Evolutionary conservation across 1,140 invertebrate genomes (phyloP).

Genomic region (Pseudomyrmex pallidus): DNA sequence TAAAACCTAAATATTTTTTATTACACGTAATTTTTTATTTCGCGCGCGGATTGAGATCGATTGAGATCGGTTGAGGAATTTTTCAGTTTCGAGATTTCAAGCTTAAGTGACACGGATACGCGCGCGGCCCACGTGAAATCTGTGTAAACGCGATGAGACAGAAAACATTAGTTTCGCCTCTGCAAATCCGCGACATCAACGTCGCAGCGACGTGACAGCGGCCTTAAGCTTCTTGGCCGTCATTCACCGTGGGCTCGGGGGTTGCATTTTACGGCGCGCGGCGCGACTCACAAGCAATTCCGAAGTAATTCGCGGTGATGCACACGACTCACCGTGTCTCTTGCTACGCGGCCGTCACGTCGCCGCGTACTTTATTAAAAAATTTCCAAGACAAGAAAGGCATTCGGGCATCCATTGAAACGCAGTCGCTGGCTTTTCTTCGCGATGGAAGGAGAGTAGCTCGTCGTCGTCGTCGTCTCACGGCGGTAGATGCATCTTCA

Average conservation of each 20-base stretch:
- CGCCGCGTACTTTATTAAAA: slow-evolving; percentile 76
- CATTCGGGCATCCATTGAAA: slow-evolving; percentile 49
- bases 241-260: slow-evolving; percentile 7
- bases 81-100: background rate
- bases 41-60: background rate
- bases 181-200: slow-evolving; percentile 44
- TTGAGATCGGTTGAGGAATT: slow-evolving; percentile 2
- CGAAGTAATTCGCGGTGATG: slow-evolving; percentile 51
- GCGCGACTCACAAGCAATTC: slow-evolving; percentile 56
- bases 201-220: slow-evolving; percentile 43
- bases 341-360: slow-evolving; percentile 18
- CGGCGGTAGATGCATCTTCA: slow-evolving; percentile 47
- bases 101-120: slow-evolving; percentile 3
- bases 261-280: slow-evolving; percentile 13
- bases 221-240: slow-evolving; percentile 41
- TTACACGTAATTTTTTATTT: too few relatives aligned
- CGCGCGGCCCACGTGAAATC: slow-evolving; percentile 4
- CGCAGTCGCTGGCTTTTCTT: slow-evolving; percentile 11
- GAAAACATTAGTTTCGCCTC: slow-evolving; percentile 53
- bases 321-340: slow-evolving; percentile 45
- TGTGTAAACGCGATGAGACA: slow-evolving; percentile 32
- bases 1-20: background rate
- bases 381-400: slow-evolving; percentile 75
- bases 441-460: background rate
- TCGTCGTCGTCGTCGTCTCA: background rate